Percentiles rank a stretch among this genome's conserved stretches.
Conservation (phyloP, 2,113 vertebrate genomes). For the Bombycilla garrulus region DNA sequence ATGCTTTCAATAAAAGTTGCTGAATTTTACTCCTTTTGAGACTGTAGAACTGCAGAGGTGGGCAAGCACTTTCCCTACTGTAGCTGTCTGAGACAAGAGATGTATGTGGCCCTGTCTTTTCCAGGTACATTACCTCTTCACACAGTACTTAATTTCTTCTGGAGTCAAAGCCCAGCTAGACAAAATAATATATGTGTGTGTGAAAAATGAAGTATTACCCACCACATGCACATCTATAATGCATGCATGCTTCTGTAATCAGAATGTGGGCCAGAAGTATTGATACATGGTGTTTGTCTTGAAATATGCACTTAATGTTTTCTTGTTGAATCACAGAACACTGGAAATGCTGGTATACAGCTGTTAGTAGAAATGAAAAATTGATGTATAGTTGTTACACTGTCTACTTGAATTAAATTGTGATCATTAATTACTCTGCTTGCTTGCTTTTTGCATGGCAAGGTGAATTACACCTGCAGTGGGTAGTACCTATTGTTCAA, state of each 20-base stretch:
- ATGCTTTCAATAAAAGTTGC: background rate
- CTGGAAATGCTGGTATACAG: background rate
- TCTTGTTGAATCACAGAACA: background rate
- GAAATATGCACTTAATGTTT: background rate
- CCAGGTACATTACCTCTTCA: background rate
- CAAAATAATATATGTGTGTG: background rate
- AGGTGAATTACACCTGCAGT: constrained; percentile 40
- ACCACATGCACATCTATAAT: background rate
- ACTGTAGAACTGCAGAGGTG: background rate
- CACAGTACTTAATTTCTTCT: background rate
- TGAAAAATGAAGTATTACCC: background rate
- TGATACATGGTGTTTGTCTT: background rate
- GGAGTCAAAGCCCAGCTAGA: background rate
- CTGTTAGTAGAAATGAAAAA: constrained; percentile 1
- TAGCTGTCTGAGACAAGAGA: background rate
- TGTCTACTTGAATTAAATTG: background rate
- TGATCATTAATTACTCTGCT: constrained; percentile 41
- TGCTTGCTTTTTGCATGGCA: constrained; percentile 8
- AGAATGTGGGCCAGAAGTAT: background rate
- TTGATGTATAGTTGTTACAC: background rate
- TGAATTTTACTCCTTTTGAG: background rate
- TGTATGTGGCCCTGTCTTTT: background rate
- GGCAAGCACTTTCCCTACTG: background rate
- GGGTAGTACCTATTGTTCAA: background rate
- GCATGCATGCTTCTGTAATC: background rate